Percentiles rank a stretch among this genome's conserved stretches.
These are phyloP conservation scores for Pogonus chalceus DNA, from an alignment of 1,140 invertebrate genomes.

Conservation along the genomic window DNA sequence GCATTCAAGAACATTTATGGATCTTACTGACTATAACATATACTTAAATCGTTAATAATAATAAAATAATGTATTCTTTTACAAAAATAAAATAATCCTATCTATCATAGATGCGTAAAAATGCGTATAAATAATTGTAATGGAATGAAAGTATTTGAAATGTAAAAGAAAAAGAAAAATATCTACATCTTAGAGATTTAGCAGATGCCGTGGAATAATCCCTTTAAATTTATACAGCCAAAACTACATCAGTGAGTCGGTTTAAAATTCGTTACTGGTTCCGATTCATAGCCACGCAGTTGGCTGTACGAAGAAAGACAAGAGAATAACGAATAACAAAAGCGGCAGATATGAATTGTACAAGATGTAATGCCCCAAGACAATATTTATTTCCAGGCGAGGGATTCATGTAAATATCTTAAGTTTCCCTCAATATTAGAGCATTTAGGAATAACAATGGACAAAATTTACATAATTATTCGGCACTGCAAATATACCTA, in stretches of 20 bases:
- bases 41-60: too few species aligned
- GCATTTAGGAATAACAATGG: not conserved
- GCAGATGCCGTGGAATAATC: too few species aligned
- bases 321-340: not conserved
- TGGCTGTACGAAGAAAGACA: not conserved
- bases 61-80: too few species aligned
- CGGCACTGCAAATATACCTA: not conserved
- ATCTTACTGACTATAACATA: too few species aligned
- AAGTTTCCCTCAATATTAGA: not conserved
- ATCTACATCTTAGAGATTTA: too few species aligned
- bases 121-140: too few species aligned
- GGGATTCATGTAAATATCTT: not conserved
- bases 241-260: not conserved
- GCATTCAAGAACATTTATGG: too few species aligned
- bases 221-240: not conserved
- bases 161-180: too few species aligned
- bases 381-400: not conserved
- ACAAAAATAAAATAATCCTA: too few species aligned
- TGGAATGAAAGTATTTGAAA: too few species aligned
- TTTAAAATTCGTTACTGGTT: not conserved
- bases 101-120: too few species aligned
- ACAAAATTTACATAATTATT: not conserved
- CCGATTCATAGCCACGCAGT: not conserved
- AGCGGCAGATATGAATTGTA: not conserved
- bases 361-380: not conserved